These are phyloP conservation scores for Hippolais icterina DNA, from an alignment of 2,113 vertebrate genomes.

Conservation along the genomic window DNA sequence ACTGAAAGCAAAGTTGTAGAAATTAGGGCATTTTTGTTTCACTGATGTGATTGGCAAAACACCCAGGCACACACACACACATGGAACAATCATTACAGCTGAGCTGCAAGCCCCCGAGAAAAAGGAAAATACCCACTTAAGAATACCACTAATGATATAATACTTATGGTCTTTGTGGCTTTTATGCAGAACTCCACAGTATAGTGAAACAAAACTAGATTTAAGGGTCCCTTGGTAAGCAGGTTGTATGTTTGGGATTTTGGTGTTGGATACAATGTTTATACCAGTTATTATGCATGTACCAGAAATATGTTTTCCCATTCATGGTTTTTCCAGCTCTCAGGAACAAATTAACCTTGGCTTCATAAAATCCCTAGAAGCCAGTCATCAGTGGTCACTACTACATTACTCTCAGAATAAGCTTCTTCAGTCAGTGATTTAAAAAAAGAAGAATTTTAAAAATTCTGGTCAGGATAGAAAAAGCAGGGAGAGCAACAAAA, in stretches of 20 bases:
- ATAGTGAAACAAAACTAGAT: neutral
- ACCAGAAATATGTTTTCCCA: neutral
- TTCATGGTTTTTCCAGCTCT: neutral
- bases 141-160: neutral
- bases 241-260: neutral
- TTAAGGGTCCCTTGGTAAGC: neutral
- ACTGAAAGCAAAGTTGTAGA: conserved; percentile 44
- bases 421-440: neutral
- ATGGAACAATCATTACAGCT: neutral
- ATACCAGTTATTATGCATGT: neutral
- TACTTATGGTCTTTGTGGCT: neutral
- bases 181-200: neutral
- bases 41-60: conserved; percentile 12
- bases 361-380: neutral
- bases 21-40: conserved; percentile 52
- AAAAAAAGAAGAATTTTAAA: neutral
- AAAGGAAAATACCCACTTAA: conserved; percentile 16
- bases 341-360: conserved; percentile 1
- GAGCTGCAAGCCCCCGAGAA: conserved; percentile 3
- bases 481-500: neutral
- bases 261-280: neutral
- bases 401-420: neutral
- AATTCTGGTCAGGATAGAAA: neutral
- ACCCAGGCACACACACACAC: neutral
- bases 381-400: neutral